Base-by-base conservation (phyloP, 2,113 vertebrate genomes). In the Procavia capensis region DNA sequence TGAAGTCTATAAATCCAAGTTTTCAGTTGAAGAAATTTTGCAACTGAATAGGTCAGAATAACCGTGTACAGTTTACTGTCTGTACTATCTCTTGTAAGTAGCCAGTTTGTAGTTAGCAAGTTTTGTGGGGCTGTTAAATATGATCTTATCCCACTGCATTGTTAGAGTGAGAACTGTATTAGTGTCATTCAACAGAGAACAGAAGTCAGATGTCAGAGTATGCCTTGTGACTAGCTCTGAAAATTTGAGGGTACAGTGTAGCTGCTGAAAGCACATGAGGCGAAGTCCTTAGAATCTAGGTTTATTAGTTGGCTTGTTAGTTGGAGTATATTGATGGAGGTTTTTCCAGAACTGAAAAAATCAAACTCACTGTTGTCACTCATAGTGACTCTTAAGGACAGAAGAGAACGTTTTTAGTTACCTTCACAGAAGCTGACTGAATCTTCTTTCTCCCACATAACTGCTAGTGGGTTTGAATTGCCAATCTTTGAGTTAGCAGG, bases 21-120 rank as follows among this genome's bases (percentile, higher is more conserved):
- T 93, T 90, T 94, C 39, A 36, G 10, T 90, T 19, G 24, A 88
- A 93, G 14, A 74, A 63, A 36, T 74, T 79, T 92, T 72, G 57
- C 17, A 20, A 57, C n/a, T 83, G 13, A 45, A 27, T 68, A 88
- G 25, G 29, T 25, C 64, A 14, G 34, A 70, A 29, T 47, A 34
- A 78, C 80, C 25, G 59, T 64, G 4, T 57, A 13, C 75, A 61
- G 20, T 29, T 81, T 61, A 39, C 59, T 63, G 43, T n/a, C 31
- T 31, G 64, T 66, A 29, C 63, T 93, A 2, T 11, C 22, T 34
- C 6, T 93, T 90, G 17, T 16, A 63, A 88, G n/a, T 11, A 45
- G 64, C 31, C 43, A 83, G 5, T 83, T 93, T 41, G 9, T 27
- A 36, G 19, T 66, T 59, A 75, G 4, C 17, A 70, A 68, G 25